These are phyloP conservation scores for Sarcophaga caerulescens DNA, from an alignment of 2,888 invertebrate genomes.

Conservation along the genomic window DNA sequence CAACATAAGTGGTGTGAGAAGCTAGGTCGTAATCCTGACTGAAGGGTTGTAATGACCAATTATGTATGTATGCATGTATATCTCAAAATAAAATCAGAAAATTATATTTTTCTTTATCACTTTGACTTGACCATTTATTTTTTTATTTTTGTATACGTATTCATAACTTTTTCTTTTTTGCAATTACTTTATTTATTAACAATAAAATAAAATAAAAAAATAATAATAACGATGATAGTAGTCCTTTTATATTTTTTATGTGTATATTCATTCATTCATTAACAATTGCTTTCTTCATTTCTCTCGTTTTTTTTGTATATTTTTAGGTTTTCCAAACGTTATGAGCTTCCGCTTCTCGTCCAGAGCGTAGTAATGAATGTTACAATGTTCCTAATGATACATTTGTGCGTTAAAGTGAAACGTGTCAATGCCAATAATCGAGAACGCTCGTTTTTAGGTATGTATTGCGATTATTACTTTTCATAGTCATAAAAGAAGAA, in stretches of 20 bases:
- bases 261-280: too few species aligned
- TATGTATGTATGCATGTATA: too few species aligned
- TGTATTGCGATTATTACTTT: conserved; percentile 69
- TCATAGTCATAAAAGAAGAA: background rate
- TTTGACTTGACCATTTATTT: too few species aligned
- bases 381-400: conserved; percentile 97
- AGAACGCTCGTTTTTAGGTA: conserved; percentile 93
- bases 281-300: background rate
- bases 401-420: conserved; percentile 93
- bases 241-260: background rate
- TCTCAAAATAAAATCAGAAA: too few species aligned
- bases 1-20: too few species aligned
- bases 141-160: too few species aligned
- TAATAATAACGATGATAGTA: background rate
- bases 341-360: conserved; percentile 95
- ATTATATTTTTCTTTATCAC: too few species aligned
- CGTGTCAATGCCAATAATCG: conserved; percentile 84
- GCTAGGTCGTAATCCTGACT: too few species aligned
- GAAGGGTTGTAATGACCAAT: too few species aligned
- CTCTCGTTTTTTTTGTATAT: conserved; percentile 53
- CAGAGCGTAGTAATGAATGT: conserved; percentile 99
- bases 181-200: too few species aligned
- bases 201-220: too few species aligned
- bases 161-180: too few species aligned
- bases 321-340: conserved; percentile 98